Base-by-base conservation (phyloP, 2,888 invertebrate species). In the Pollenia labialis region DNA sequence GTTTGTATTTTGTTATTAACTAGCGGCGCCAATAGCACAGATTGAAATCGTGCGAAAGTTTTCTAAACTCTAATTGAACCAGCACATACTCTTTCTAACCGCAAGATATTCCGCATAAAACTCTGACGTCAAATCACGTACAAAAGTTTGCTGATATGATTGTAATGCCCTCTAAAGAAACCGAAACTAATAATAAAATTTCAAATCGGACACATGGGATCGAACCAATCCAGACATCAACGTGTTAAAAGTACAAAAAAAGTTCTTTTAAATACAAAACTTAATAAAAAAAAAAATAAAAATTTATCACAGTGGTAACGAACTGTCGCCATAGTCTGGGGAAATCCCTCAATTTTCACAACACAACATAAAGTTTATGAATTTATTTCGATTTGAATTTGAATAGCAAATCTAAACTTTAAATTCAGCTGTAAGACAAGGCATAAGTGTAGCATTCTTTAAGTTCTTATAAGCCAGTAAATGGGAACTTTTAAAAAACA, bases 291-390 rank as follows among this genome's bases (percentile, higher is more conserved):
- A 23, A 18, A 18, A 32, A 32, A 64, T 52, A 52, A 44, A 77
- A 14, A 42, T 40, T 46, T 48, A 23, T 66, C 14, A 46, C 44
- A 66, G 66, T 14, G 66, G 46, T 48, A 66, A 46, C 66, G 23
- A 48, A 48, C 23, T 66, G 66, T 66, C 66, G 66, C 66, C 66
- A 66, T 32, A 4, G 4, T 18, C 16, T 68, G 48, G n/a, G 52
- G 7, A 54, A 52, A 18, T 42, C 42, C 69, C 40, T 52, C 16
- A 16, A 18, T 69, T 42, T 69, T 23, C 16, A 52, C 8, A 16
- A 16, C 16, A 16, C n/a, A 16, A 40, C 18, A 14, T 40, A 54
- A 46, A 8, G 14, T 58, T 16, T 14, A 44, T 56, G 14, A 46
- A 11, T 72, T 40, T 72, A 56, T 58, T 23, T 72, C 42, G 44